Conservation (phyloP, 2,888 invertebrate species). For the Orchesellides sinensis region DNA sequence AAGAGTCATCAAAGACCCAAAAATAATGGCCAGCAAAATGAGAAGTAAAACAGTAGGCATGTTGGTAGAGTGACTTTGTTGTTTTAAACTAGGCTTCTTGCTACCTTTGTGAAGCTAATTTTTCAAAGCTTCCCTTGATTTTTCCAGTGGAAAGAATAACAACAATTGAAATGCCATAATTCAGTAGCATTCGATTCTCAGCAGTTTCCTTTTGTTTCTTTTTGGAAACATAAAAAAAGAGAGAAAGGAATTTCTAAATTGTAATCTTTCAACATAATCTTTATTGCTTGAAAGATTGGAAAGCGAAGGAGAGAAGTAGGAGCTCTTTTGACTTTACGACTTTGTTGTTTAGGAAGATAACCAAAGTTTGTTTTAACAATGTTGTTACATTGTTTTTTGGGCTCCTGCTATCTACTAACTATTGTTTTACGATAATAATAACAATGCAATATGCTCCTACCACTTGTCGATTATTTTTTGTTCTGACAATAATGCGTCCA, state of each 20-base stretch:
- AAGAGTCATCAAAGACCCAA: too few relatives aligned
- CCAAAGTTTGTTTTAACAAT: not conserved
- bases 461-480: not conserved
- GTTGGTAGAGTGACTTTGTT: too few relatives aligned
- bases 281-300: constrained; percentile 14
- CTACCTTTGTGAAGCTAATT: too few relatives aligned
- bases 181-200: not conserved
- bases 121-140: too few relatives aligned
- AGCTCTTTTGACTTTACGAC: not conserved
- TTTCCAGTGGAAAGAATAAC: not conserved
- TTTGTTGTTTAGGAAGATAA: not conserved
- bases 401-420: not conserved
- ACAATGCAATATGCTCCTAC: not conserved
- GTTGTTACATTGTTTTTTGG: not conserved
- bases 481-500: constrained; percentile 4
- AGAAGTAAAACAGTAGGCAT: too few relatives aligned
- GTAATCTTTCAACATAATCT: constrained; percentile 20
- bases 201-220: not conserved
- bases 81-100: too few relatives aligned
- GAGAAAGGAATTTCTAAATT: not conserved
- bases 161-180: constrained; percentile 9
- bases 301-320: too few relatives aligned
- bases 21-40: too few relatives aligned
- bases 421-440: not conserved
- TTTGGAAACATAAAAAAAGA: not conserved